A percentile compares a stretch with the other conserved stretches of the same genome.
Evolutionary conservation across 1,140 invertebrate genomes (phyloP).

Genomic region (Holotrichia oblita): DNA sequence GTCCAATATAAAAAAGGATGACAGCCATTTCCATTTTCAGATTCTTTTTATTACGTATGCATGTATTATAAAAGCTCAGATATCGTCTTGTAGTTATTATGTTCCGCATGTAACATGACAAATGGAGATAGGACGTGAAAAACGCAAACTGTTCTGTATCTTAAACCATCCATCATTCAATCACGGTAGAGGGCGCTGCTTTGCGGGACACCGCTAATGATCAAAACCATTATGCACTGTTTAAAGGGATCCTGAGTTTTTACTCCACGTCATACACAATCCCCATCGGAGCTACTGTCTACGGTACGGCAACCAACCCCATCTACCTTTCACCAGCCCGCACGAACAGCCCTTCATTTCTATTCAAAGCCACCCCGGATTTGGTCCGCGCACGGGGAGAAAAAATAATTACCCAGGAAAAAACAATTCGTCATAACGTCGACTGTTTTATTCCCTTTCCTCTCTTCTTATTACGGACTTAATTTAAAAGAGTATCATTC

Average conservation of each 20-base stretch:
- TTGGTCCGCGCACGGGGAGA: background rate
- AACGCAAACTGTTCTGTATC: constrained; percentile 36
- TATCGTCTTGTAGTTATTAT: background rate
- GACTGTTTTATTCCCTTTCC: background rate
- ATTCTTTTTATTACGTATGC: no score
- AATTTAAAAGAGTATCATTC: constrained; percentile 27
- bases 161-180: constrained; percentile 53
- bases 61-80: no score
- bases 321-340: background rate
- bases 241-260: constrained; percentile 43
- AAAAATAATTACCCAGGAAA: constrained; percentile 44
- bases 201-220: constrained; percentile 53
- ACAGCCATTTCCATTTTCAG: no score
- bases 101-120: constrained; percentile 9
- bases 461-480: constrained; percentile 14
- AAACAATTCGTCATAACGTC: constrained; percentile 43
- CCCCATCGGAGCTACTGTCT: background rate
- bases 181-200: constrained; percentile 45
- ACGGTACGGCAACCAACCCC: background rate
- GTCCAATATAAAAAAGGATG: no score
- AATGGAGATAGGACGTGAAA: background rate
- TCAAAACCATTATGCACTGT: constrained; percentile 54
- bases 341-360: constrained; percentile 27
- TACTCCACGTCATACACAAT: constrained; percentile 44
- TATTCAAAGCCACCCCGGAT: constrained; percentile 40